These are phyloP conservation scores for Copidosoma aretas DNA, from an alignment of 2,888 invertebrate genomes.

Conservation along the genomic window DNA sequence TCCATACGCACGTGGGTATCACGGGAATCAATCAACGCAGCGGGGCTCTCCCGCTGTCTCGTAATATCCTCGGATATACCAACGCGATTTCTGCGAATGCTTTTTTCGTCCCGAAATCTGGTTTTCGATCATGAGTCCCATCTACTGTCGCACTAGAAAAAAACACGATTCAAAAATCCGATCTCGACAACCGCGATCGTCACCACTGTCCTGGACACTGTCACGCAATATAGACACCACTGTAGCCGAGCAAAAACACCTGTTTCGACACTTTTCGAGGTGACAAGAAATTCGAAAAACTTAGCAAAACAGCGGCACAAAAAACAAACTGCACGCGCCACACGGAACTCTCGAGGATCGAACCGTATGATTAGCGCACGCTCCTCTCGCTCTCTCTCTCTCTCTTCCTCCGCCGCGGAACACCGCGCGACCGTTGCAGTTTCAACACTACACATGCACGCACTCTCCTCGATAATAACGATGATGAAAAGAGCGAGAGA, in stretches of 20 bases:
- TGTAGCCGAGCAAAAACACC: background rate
- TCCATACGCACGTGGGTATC: too few relatives aligned
- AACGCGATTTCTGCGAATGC: too few relatives aligned
- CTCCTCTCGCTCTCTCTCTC: background rate
- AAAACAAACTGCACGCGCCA: too few relatives aligned
- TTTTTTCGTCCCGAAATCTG: too few relatives aligned
- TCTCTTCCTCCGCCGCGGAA: background rate
- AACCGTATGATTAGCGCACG: too few relatives aligned
- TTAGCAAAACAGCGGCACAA: background rate
- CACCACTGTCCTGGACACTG: background rate
- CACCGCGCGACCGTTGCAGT: background rate
- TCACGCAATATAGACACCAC: background rate
- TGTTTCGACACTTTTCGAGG: background rate
- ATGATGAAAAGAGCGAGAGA: background rate
- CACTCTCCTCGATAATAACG: background rate
- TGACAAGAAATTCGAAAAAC: too few relatives aligned
- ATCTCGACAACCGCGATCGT: background rate
- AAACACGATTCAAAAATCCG: background rate
- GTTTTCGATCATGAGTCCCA: too few relatives aligned
- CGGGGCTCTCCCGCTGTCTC: background rate
- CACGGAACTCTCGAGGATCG: background rate
- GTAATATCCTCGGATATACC: too few relatives aligned
- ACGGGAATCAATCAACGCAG: constrained; percentile 1
- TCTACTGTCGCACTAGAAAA: too few relatives aligned
- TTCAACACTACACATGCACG: background rate